phyloP scores from a whole-genome alignment of 2,888 invertebrate genomes.

The Geophilus truncorum region DNA sequence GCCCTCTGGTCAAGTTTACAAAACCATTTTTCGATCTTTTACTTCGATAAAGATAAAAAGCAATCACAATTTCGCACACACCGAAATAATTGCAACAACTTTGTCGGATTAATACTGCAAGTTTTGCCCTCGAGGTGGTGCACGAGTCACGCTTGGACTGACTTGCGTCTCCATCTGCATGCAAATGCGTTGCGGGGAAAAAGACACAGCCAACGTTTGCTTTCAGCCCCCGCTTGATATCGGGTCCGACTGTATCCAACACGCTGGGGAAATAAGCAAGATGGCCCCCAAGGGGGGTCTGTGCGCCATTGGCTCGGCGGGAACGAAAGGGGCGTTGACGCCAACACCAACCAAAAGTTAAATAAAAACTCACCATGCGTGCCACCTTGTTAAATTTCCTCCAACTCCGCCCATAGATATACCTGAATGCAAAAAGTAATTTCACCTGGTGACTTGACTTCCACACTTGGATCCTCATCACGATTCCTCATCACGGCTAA shows the following conservation, averaged over 20 bases:
- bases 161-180: background rate
- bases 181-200: background rate
- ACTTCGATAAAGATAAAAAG: background rate
- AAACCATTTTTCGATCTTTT: background rate
- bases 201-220: background rate
- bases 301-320: slow-evolving; percentile 7
- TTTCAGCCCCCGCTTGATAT: slow-evolving; percentile 8
- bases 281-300: slow-evolving; percentile 24
- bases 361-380: slow-evolving; percentile 25
- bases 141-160: background rate
- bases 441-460: background rate
- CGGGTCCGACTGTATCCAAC: background rate
- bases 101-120: background rate
- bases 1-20: background rate
- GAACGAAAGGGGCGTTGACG: slow-evolving; percentile 13
- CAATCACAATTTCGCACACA: background rate
- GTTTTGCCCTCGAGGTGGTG: background rate
- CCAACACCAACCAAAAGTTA: slow-evolving; percentile 27
- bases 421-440: background rate
- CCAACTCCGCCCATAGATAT: slow-evolving; percentile 6
- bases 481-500: background rate
- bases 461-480: background rate
- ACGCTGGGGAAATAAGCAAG: slow-evolving; percentile 11
- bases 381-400: background rate
- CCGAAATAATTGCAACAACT: background rate